phyloP scores from a whole-genome alignment of 1,140 invertebrate species.

The Mycetomoellerius zeteki region DNA sequence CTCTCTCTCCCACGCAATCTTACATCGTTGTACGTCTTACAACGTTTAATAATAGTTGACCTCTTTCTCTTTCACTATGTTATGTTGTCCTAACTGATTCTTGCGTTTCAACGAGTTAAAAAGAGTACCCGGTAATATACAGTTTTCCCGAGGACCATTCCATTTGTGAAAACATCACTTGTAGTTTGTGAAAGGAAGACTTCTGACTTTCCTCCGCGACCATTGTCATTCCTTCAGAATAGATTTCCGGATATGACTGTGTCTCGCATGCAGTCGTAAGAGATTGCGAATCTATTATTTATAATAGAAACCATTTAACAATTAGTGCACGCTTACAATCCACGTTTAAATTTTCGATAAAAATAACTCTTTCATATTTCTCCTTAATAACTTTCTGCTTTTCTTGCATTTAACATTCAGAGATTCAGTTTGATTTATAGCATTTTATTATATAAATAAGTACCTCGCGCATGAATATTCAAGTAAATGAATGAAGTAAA shows the following conservation, averaged over 20 bases:
- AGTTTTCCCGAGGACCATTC: not conserved
- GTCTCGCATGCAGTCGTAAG: constrained; percentile 3
- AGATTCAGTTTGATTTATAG: not conserved
- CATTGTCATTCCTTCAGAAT: constrained; percentile 7
- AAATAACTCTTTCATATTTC: not conserved
- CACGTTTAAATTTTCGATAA: not conserved
- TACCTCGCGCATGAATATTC: not conserved
- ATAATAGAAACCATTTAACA: not conserved
- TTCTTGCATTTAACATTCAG: not conserved
- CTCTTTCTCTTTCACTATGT: not conserved
- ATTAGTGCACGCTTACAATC: not conserved
- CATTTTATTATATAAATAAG: not conserved
- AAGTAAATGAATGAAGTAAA: not conserved
- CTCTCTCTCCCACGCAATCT: not conserved
- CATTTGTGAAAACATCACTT: constrained; percentile 16
- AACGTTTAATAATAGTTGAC: constrained; percentile 18
- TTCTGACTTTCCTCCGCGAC: constrained; percentile 13
- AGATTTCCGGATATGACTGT: not conserved
- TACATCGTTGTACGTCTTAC: not conserved
- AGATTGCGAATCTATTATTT: not conserved
- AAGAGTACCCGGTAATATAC: constrained; percentile 8
- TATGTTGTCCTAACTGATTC: constrained; percentile 12
- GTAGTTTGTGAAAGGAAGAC: constrained; percentile 3
- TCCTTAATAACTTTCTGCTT: not conserved
- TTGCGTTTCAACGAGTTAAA: not conserved